Evolutionary conservation across 2,797 vertebrate species (phyloP).

Genomic region (Botia kubotai): DNA sequence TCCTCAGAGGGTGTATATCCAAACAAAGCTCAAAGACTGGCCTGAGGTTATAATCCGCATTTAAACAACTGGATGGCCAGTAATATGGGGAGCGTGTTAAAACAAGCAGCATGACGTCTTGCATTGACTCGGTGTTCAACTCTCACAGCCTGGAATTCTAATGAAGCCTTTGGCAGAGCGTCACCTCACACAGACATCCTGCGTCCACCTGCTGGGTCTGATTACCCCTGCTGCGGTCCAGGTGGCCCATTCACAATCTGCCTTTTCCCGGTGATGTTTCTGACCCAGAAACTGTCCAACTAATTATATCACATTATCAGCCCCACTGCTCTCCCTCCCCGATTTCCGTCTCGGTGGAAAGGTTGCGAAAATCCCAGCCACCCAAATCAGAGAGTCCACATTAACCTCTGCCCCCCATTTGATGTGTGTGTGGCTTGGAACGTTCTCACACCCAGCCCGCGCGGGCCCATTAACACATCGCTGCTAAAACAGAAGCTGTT

Average conservation of each 20-base stretch:
- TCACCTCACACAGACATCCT: background rate
- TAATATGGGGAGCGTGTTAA: background rate
- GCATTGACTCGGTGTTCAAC: constrained; percentile 23
- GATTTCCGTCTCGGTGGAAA: constrained; percentile 85
- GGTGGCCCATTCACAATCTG: constrained; percentile 82
- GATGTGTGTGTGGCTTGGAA: constrained; percentile 83
- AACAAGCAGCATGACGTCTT: background rate
- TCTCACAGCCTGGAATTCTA: constrained; percentile 40
- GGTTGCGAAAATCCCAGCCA: constrained; percentile 91
- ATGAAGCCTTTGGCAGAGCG: constrained; percentile 48
- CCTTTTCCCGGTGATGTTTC: constrained; percentile 75
- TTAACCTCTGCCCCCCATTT: constrained; percentile 72
- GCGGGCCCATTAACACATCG: constrained; percentile 93
- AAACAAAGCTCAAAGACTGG: background rate
- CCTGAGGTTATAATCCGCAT: background rate
- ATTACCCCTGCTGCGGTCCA: constrained; percentile 76
- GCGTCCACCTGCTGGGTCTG: constrained; percentile 60
- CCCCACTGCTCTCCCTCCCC: constrained; percentile 80
- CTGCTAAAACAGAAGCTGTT: constrained; percentile 93
- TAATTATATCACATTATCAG: constrained; percentile 98
- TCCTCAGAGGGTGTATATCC: background rate
- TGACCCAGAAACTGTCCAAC: constrained; percentile 81
- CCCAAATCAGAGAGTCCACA: constrained; percentile 88
- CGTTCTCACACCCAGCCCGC: constrained; percentile 92
- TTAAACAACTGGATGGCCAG: background rate